Percentiles rank a stretch among this genome's conserved stretches.
Evolutionary conservation across 2,888 invertebrate genomes (phyloP).

Genomic region (Chrysotoxum bicinctum): DNA sequence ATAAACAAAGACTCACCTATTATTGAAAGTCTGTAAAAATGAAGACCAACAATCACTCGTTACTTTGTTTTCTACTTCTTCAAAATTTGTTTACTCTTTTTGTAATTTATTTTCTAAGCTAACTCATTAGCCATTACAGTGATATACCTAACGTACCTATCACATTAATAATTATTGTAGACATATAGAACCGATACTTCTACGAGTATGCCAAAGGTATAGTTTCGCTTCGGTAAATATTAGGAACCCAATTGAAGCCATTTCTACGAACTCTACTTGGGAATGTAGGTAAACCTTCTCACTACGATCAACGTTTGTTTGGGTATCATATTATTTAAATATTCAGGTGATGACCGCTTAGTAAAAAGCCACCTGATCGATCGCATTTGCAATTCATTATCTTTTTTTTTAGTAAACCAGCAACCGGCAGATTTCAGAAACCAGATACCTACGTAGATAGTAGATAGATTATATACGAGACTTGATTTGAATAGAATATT

Average conservation of each 20-base stretch:
- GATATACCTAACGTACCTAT: not conserved
- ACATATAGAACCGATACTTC: not conserved
- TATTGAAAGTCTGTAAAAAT: not conserved
- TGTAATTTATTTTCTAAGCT: not conserved
- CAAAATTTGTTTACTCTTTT: not conserved
- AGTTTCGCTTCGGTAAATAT: not conserved
- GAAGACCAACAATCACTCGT: not conserved
- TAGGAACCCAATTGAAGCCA: not conserved
- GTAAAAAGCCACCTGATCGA: not conserved
- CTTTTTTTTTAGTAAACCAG: not conserved
- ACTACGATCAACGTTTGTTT: not conserved
- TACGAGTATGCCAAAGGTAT: not conserved
- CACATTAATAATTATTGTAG: not conserved
- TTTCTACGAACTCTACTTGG: not conserved
- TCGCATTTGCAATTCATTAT: not conserved
- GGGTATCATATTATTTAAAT: not conserved
- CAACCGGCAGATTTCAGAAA: not conserved
- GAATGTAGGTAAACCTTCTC: not conserved
- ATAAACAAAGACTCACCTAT: not conserved
- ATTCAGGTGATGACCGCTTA: constrained; percentile 1
- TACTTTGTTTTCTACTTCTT: not conserved
- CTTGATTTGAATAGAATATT: not conserved
- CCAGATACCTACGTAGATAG: not conserved
- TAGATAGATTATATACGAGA: not conserved
- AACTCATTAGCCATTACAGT: not conserved